Evolutionary conservation across 2,797 vertebrate species (phyloP).

Genomic region (Pteropus rufus): DNA sequence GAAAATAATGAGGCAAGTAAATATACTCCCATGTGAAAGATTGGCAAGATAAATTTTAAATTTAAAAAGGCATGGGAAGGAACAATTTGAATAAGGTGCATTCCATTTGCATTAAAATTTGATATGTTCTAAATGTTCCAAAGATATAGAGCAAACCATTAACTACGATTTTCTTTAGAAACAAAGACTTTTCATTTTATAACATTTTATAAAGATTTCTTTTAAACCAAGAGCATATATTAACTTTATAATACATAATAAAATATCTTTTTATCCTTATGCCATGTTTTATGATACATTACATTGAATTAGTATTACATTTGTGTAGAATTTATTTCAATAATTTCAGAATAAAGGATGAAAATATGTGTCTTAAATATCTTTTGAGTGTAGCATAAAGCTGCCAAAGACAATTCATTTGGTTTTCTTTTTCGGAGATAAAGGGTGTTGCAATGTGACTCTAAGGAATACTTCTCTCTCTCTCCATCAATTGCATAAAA

Average conservation of each 20-base stretch:
- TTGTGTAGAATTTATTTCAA: slow-evolving; percentile 5
- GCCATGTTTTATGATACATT: neutral
- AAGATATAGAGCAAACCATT: neutral
- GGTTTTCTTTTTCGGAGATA: neutral
- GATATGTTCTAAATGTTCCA: neutral
- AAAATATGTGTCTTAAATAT: neutral
- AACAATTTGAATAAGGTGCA: neutral
- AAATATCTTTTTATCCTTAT: neutral
- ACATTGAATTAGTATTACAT: neutral
- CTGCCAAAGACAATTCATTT: neutral
- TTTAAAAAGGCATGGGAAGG: neutral
- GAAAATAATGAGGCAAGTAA: neutral
- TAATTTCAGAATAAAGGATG: neutral
- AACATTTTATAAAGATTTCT: neutral
- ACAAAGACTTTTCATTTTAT: neutral
- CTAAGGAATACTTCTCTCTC: neutral
- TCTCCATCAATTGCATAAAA: neutral
- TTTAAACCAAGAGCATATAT: neutral
- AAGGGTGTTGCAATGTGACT: neutral
- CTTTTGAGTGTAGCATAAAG: slow-evolving; percentile 6
- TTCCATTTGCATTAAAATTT: slow-evolving; percentile 10
- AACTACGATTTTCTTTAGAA: neutral
- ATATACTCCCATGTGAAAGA: neutral
- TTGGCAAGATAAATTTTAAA: slow-evolving; percentile 35
- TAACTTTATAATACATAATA: slow-evolving; percentile 10